Percentiles rank a stretch among this genome's conserved stretches.
Conservation (phyloP, 2,888 invertebrate genomes). For the Xestia sexstrigata region DNA sequence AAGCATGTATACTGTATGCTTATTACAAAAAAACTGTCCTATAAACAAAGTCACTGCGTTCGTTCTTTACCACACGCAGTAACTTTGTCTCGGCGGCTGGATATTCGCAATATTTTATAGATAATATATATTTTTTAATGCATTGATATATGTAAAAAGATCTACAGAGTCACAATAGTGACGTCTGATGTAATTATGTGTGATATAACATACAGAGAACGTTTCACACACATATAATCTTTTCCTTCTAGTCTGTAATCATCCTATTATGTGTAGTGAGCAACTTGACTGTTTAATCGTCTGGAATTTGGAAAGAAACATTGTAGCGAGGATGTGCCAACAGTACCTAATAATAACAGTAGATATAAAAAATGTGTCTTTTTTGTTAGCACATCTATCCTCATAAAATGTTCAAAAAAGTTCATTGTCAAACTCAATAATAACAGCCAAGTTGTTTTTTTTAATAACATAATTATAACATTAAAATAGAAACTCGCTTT, state of each 20-base stretch:
- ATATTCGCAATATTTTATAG: conserved; percentile 24
- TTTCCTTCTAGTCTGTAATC: conserved; percentile 78
- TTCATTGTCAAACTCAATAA: conserved; percentile 29
- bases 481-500: conserved; percentile 79
- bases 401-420: conserved; percentile 2
- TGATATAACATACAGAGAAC: conserved; percentile 68
- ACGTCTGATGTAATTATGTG: conserved; percentile 67
- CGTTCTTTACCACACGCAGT: conserved; percentile 1
- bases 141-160: conserved; percentile 42
- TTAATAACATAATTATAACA: conserved; percentile 26
- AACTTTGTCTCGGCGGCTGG: conserved; percentile 23
- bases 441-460: conserved; percentile 60
- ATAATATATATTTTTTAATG: conserved; percentile 45
- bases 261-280: conserved; percentile 63
- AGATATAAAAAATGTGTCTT: not conserved
- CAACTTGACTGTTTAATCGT: conserved; percentile 67
- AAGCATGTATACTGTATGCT: conserved; percentile 48
- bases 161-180: conserved; percentile 49
- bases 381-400: conserved; percentile 26
- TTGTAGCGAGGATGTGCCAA: conserved; percentile 36
- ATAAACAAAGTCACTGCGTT: conserved; percentile 32
- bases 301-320: conserved; percentile 35
- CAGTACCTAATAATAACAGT: not conserved
- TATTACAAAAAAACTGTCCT: not conserved
- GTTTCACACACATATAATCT: conserved; percentile 65